Evolutionary conservation across 2,888 invertebrate species (phyloP).

Genomic region (Drosophila meridionalis): DNA sequence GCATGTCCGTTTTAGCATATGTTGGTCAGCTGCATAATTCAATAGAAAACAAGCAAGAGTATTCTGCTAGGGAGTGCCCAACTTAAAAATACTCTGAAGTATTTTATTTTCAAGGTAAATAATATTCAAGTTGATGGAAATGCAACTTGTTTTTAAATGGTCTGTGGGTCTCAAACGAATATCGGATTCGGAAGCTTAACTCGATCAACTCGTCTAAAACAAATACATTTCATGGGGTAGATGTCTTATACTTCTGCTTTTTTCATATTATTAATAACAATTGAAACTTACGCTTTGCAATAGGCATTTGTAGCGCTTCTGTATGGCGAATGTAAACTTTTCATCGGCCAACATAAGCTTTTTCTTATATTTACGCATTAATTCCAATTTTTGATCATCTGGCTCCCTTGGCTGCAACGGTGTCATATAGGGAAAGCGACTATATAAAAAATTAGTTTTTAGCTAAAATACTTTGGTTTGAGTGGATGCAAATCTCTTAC

Average conservation of each 20-base stretch:
- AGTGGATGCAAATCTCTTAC: slow-evolving; percentile 40
- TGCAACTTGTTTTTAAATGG: too few species aligned
- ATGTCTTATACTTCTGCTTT: too few species aligned
- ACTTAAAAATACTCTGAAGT: background rate
- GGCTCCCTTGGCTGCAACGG: slow-evolving; percentile 83
- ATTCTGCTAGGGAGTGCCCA: too few species aligned
- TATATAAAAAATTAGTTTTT: slow-evolving; percentile 29
- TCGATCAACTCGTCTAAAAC: background rate
- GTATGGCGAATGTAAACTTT: slow-evolving; percentile 78
- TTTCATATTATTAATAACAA: too few species aligned
- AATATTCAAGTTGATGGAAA: background rate
- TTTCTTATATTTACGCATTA: slow-evolving; percentile 68
- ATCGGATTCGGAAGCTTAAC: background rate
- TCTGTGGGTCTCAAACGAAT: background rate
- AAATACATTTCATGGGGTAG: too few species aligned
- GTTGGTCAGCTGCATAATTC: slow-evolving; percentile 70
- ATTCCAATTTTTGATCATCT: slow-evolving; percentile 79
- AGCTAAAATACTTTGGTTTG: too few species aligned
- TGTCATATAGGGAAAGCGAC: slow-evolving; percentile 82
- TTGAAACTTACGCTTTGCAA: slow-evolving; percentile 80
- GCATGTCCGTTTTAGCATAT: slow-evolving; percentile 46
- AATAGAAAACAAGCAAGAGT: slow-evolving; percentile 5
- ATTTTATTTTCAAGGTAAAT: background rate
- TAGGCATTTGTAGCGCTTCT: slow-evolving; percentile 82
- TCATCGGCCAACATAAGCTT: slow-evolving; percentile 52